phyloP scores from a whole-genome alignment of 2,113 vertebrate species.

The Menidia beryllina region DNA sequence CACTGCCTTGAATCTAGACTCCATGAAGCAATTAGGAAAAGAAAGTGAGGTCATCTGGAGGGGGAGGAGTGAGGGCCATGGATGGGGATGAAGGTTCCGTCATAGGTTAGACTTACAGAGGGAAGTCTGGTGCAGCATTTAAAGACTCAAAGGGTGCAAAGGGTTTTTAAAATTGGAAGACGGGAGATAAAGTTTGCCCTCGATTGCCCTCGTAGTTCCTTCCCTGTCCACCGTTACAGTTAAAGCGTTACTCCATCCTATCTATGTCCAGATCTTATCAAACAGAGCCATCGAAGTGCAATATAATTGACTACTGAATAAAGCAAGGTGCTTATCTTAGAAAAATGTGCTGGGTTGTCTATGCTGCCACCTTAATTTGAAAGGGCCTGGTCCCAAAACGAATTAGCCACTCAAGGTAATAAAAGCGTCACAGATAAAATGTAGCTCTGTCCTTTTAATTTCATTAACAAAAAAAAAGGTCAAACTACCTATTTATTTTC shows the following conservation, averaged over 20 bases:
- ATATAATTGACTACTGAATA: conserved; percentile 76
- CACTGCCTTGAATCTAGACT: conserved; percentile 14
- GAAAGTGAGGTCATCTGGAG: neutral
- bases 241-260: conserved; percentile 29
- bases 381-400: neutral
- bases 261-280: neutral
- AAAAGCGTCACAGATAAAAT: conserved; percentile 16
- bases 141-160: conserved; percentile 1
- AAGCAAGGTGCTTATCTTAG: conserved; percentile 29
- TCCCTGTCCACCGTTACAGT: conserved; percentile 10
- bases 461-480: no score
- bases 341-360: conserved; percentile 3
- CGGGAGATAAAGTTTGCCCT: neutral
- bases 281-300: conserved; percentile 71
- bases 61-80: neutral
- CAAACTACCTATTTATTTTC: conserved; percentile 62
- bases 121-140: neutral
- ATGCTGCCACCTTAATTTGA: conserved; percentile 13
- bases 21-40: neutral
- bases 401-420: neutral
- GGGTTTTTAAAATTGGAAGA: conserved; percentile 8
- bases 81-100: neutral
- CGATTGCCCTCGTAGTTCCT: neutral
- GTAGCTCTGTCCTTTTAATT: conserved; percentile 45
- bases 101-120: neutral